Evolutionary conservation across 2,888 invertebrate genomes (phyloP).

Genomic region (Stramonita haemastoma): DNA sequence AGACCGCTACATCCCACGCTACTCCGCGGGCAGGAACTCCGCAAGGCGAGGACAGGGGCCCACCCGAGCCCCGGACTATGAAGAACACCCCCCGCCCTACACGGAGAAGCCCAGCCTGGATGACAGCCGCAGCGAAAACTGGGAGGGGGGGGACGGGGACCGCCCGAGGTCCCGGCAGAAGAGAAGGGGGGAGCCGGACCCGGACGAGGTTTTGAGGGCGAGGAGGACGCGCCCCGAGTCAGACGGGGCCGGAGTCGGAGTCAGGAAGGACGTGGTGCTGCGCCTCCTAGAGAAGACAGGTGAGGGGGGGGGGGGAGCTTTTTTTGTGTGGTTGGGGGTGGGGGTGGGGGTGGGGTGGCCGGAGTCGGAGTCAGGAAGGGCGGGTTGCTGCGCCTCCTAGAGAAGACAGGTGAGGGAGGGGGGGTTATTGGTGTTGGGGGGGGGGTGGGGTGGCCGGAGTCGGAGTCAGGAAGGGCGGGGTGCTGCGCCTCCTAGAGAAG

Average conservation of each 20-base stretch:
- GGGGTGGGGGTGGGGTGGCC: not conserved
- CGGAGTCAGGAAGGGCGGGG: not conserved
- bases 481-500: not conserved
- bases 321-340: not conserved
- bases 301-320: not conserved
- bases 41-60: not conserved
- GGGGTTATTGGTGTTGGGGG: no score
- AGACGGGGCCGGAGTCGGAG: conserved; percentile 2
- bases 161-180: conserved; percentile 12
- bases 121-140: conserved; percentile 19
- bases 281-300: conserved; percentile 7
- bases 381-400: not conserved
- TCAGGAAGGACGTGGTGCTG: conserved; percentile 9
- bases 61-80: not conserved
- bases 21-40: conserved; percentile 22
- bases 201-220: conserved; percentile 19
- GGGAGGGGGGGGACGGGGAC: not conserved
- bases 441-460: not conserved
- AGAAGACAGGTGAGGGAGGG: no score
- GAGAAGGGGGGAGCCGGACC: not conserved
- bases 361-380: not conserved
- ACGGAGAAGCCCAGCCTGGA: conserved; percentile 30
- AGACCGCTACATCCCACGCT: conserved; percentile 32
- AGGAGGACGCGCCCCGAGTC: conserved; percentile 7
- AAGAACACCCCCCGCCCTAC: conserved; percentile 37